phyloP scores from a whole-genome alignment of 64 coral and sea anemone species.

The Montipora capricornis region DNA sequence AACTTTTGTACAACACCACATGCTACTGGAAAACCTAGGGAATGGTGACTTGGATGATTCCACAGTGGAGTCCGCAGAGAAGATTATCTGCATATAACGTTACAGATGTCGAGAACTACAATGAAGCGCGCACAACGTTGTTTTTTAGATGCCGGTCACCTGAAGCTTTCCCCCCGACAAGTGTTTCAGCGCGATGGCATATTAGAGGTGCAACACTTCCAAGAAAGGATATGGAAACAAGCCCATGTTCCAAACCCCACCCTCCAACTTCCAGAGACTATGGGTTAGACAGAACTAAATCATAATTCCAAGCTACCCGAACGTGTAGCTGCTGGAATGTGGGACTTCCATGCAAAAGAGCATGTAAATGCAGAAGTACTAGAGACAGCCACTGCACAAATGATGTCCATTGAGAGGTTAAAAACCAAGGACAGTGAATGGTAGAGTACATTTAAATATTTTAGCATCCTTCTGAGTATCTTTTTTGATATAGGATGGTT shows the following conservation, averaged over 20 bases:
- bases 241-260: neutral
- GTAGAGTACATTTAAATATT: too few relatives aligned
- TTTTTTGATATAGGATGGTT: too few relatives aligned
- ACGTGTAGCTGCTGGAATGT: too few relatives aligned
- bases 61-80: conserved; percentile 37
- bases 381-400: too few relatives aligned
- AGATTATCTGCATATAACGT: conserved; percentile 49
- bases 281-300: neutral
- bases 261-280: neutral
- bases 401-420: too few relatives aligned
- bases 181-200: conserved; percentile 23
- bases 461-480: too few relatives aligned
- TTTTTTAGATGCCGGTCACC: conserved; percentile 45
- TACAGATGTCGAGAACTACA: conserved; percentile 1
- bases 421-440: too few relatives aligned
- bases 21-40: neutral
- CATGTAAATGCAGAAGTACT: too few relatives aligned
- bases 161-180: conserved; percentile 38
- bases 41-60: conserved; percentile 13
- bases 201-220: conserved; percentile 56
- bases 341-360: too few relatives aligned
- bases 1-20: neutral
- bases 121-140: conserved; percentile 34
- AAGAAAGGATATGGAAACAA: conserved; percentile 63
- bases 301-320: too few relatives aligned